Evolutionary conservation across 2,113 vertebrate species (phyloP).

Genomic region (Labeo catla): DNA sequence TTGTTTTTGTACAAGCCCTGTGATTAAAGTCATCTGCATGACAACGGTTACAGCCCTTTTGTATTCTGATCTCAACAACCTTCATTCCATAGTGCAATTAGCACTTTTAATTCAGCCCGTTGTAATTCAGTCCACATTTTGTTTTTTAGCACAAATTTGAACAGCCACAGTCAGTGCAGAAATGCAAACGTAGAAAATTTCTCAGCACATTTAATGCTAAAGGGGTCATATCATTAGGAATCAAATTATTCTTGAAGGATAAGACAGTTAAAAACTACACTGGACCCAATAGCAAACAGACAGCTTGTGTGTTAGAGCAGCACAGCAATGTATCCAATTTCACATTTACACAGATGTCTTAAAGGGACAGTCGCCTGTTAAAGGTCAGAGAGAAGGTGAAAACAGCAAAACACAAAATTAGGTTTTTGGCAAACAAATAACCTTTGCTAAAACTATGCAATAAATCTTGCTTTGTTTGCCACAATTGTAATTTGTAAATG

Average conservation of each 20-base stretch:
- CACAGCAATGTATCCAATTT: not conserved
- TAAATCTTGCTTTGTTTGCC: not conserved
- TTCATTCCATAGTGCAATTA: not conserved
- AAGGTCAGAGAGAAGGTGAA: not conserved
- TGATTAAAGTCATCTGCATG: conserved; percentile 27
- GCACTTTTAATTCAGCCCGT: not conserved
- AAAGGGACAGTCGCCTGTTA: not conserved
- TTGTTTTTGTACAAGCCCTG: conserved; percentile 4
- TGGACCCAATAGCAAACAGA: not conserved
- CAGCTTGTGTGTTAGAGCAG: not conserved
- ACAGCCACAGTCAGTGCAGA: not conserved
- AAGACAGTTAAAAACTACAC: not conserved
- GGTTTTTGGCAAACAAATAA: not conserved
- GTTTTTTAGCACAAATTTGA: not conserved
- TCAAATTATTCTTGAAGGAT: not conserved
- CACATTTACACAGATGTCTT: conserved; percentile 21
- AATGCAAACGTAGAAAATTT: not conserved
- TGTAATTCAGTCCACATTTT: not conserved
- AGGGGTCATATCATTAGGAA: not conserved
- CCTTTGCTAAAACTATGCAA: not conserved
- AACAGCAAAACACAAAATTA: not conserved
- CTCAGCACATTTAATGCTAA: not conserved
- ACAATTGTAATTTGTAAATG: not conserved
- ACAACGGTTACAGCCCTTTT: not conserved
- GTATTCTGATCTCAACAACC: not conserved